phyloP scores from a whole-genome alignment of 2,888 invertebrate species.

The Yponomeuta evonymella region DNA sequence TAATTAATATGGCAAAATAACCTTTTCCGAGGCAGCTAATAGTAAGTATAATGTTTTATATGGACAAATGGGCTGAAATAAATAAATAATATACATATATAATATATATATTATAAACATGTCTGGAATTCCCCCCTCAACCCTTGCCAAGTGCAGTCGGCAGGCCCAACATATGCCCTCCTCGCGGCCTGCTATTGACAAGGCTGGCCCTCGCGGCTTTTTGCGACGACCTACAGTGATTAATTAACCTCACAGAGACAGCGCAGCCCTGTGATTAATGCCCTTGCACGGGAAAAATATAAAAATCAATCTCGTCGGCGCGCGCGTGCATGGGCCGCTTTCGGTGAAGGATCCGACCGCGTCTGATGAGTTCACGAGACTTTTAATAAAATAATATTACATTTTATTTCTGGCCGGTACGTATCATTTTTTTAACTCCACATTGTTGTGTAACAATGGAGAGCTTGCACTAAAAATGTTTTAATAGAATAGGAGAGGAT shows the following conservation, averaged over 20 bases:
- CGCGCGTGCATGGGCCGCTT: neutral
- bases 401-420: too few species aligned
- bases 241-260: conserved; percentile 44
- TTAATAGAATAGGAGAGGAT: too few species aligned
- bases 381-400: neutral
- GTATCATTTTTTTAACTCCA: too few species aligned
- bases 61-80: too few species aligned
- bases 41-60: too few species aligned
- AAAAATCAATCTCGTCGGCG: conserved; percentile 39
- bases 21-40: too few species aligned
- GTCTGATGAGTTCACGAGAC: neutral
- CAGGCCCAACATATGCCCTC: neutral
- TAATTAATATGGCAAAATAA: too few species aligned
- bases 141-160: neutral
- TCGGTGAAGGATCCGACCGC: neutral
- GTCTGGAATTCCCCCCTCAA: neutral
- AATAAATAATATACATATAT: too few species aligned
- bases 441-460: too few species aligned
- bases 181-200: conserved; percentile 43
- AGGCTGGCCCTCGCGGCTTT: conserved; percentile 24
- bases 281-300: conserved; percentile 37
- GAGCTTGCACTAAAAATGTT: too few species aligned
- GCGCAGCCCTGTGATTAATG: conserved; percentile 47
- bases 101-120: neutral
- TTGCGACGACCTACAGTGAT: conserved; percentile 35